Evolutionary conservation across 2,888 invertebrate genomes (phyloP).

Genomic region (Marasmarcha lunaedactyla): DNA sequence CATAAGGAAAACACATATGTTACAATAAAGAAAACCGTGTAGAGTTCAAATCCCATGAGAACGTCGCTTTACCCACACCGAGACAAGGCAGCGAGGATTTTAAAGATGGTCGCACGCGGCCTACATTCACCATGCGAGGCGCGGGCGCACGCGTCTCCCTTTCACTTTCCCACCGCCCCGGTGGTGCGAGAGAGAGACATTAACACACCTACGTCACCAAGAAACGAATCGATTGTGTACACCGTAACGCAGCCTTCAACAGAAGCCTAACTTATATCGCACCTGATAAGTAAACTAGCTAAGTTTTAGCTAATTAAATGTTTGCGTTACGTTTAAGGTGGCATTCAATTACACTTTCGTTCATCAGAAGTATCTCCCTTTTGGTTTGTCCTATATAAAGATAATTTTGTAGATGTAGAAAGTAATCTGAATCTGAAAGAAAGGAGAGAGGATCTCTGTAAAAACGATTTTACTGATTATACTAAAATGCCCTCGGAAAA

Average conservation of each 20-base stretch:
- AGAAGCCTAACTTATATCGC: constrained; percentile 30
- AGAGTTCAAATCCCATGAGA: constrained; percentile 19
- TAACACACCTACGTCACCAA: constrained; percentile 29
- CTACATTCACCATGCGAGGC: constrained; percentile 64
- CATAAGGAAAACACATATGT: too few relatives aligned
- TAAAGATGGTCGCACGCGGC: constrained; percentile 60
- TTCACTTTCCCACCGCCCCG: constrained; percentile 24
- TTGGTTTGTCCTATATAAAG: too few relatives aligned
- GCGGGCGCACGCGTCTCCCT: constrained; percentile 48
- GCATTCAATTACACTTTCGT: too few relatives aligned
- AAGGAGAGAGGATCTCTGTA: too few relatives aligned
- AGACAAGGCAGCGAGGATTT: constrained; percentile 55
- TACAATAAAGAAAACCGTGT: too few relatives aligned
- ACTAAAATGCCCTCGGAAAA: too few relatives aligned
- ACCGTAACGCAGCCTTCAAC: constrained; percentile 29
- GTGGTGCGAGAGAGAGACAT: constrained; percentile 27
- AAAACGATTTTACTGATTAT: too few relatives aligned
- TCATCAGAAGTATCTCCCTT: too few relatives aligned
- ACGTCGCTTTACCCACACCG: constrained; percentile 43
- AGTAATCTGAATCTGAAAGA: too few relatives aligned
- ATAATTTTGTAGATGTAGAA: too few relatives aligned
- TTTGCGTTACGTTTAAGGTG: background rate
- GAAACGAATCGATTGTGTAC: constrained; percentile 28
- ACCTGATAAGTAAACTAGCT: constrained; percentile 1
- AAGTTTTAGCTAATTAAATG: background rate